Conservation (phyloP, 1,140 invertebrate genomes). For the Heliconius hewitsoni region DNA sequence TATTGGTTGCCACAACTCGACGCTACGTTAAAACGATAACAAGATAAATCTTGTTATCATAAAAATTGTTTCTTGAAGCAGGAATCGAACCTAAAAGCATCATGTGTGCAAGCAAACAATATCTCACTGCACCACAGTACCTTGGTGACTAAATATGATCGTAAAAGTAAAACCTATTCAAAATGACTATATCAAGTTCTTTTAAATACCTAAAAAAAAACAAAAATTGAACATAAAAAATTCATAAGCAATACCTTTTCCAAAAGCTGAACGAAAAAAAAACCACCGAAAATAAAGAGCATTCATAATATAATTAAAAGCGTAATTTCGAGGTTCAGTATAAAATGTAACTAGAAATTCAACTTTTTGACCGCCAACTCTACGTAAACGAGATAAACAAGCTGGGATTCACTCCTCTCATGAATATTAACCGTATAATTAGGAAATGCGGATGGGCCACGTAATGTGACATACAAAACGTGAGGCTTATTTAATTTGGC, state of each 20-base stretch:
- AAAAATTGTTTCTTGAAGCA: too few species aligned
- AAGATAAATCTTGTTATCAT: too few species aligned
- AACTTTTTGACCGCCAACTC: constrained; percentile 17
- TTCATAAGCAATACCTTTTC: neutral
- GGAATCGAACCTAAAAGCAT: too few species aligned
- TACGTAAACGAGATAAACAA: constrained; percentile 24
- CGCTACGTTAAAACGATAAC: too few species aligned
- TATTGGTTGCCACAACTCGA: too few species aligned
- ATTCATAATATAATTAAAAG: constrained; percentile 9
- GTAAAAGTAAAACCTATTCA: too few species aligned
- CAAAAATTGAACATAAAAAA: neutral
- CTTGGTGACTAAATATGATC: too few species aligned
- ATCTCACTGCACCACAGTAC: too few species aligned
- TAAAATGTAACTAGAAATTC: constrained; percentile 7
- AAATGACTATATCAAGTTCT: neutral
- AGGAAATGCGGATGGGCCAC: constrained; percentile 29
- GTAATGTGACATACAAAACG: constrained; percentile 32
- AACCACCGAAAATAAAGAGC: too few species aligned
- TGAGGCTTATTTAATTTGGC: constrained; percentile 25
- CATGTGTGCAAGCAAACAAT: too few species aligned
- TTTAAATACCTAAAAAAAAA: neutral
- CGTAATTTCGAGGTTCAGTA: neutral
- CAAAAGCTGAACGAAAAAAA: neutral
- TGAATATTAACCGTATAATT: constrained; percentile 33
- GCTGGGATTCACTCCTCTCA: constrained; percentile 26